These are phyloP conservation scores for Perizoma affinitatum DNA, from an alignment of 2,888 invertebrate genomes.

Conservation along the genomic window DNA sequence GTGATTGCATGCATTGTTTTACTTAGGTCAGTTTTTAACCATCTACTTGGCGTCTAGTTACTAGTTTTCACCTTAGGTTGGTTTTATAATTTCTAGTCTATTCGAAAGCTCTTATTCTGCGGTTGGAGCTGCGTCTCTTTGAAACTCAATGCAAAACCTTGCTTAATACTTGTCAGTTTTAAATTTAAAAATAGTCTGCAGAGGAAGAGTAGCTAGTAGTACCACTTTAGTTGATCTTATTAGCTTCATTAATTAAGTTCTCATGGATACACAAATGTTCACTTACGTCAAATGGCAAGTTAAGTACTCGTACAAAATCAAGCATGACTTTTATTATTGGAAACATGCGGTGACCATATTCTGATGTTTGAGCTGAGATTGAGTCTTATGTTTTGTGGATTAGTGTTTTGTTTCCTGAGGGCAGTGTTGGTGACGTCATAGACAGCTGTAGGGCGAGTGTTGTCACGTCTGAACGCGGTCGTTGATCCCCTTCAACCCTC, in stretches of 20 bases:
- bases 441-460: conserved; percentile 82
- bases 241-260: conserved; percentile 45
- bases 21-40: conserved; percentile 31
- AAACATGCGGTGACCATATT: conserved; percentile 71
- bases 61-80: conserved; percentile 10
- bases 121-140: background rate
- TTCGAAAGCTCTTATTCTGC: background rate
- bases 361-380: conserved; percentile 56
- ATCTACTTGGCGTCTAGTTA: conserved; percentile 8
- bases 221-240: conserved; percentile 48
- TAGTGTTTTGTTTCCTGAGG: conserved; percentile 55
- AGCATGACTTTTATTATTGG: conserved; percentile 25
- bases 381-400: conserved; percentile 58
- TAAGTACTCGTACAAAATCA: conserved; percentile 66
- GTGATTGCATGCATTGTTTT: conserved; percentile 37
- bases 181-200: conserved; percentile 6
- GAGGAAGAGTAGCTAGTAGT: conserved; percentile 19
- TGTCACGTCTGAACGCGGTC: conserved; percentile 75
- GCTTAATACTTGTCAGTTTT: background rate
- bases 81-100: conserved; percentile 7
- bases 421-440: conserved; percentile 73
- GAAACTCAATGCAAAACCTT: background rate
- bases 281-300: conserved; percentile 61
- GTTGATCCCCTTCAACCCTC: conserved; percentile 70
- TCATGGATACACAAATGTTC: conserved; percentile 55